A percentile compares a stretch with the other conserved stretches of the same genome.
Evolutionary conservation across 30 jellyfish, hydroid and myxozoan genomes (phyloP).

Genomic region (Cassiopea xamachana): DNA sequence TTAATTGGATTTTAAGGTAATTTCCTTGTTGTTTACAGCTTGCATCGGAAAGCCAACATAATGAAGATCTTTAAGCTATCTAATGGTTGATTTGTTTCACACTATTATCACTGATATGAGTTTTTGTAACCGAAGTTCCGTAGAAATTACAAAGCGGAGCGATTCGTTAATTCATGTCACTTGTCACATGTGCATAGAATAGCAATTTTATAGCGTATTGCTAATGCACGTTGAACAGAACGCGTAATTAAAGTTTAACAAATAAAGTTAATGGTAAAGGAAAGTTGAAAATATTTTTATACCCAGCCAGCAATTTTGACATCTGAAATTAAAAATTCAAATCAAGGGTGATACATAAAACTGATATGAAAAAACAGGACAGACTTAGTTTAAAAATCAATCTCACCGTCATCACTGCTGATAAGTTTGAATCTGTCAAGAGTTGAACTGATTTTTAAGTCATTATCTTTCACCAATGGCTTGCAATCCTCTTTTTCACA

Average conservation of each 20-base stretch:
- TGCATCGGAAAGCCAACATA: background rate
- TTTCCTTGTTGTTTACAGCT: background rate
- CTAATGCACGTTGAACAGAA: too few relatives aligned
- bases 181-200: too few relatives aligned
- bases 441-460: constrained; percentile 33
- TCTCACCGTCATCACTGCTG: constrained; percentile 48
- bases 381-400: too few relatives aligned
- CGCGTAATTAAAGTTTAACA: too few relatives aligned
- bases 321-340: too few relatives aligned
- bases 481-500: constrained; percentile 15
- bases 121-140: background rate
- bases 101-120: background rate
- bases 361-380: too few relatives aligned
- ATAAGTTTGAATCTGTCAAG: constrained; percentile 6
- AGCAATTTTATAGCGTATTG: too few relatives aligned
- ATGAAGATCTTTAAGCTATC: background rate
- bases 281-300: too few relatives aligned
- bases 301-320: too few relatives aligned
- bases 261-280: too few relatives aligned
- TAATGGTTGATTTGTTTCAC: background rate
- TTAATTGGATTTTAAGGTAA: constrained; percentile 17
- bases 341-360: too few relatives aligned
- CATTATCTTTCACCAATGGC: constrained; percentile 17
- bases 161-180: background rate
- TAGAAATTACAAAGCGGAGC: background rate